Base-by-base conservation (phyloP, 2,113 vertebrate species). In the Piprites chloris region DNA sequence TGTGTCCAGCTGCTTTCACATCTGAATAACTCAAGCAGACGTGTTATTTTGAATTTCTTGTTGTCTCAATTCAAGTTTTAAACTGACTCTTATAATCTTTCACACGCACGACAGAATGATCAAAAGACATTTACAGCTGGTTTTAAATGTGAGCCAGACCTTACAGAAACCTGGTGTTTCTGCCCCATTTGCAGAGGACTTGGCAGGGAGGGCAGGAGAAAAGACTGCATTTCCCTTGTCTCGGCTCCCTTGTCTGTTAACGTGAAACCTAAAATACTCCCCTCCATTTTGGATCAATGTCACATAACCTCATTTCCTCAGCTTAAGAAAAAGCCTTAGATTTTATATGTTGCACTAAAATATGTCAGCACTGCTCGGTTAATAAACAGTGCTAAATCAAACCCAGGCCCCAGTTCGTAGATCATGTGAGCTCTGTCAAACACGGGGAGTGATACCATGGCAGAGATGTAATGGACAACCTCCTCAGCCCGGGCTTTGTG, bases 291-390 rank as follows among this genome's bases (percentile, higher is more conserved):
- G 96, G 93, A 97, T 97, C 97, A 97, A 96, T 97, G 93, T 97
- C 96, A 96, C 92, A 97, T 97, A 96, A 97, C 97, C 97, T 97
- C 97, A 97, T 97, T 97, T 97, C 96, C 97, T 97, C 96, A 95
- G 96, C 96, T 97, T 97, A 95, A 95, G 95, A 96, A 96, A 97
- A 97, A 95, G 95, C 96, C 92, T 96, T 95, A 93, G 95, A 94
- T 97, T 96, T 96, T 97, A 97, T 97, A 97, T 79, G 93, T 96
- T 96, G 94, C 96, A 97, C 94, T 97, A 97, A 97, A 97, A 97
- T 95, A 94, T 97, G 97, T 97, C 97, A 97, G 93, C 96, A 94
- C 85, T 3, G 39, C 78, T 95, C 73, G 63, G 94, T 94, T 96
- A 95, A 97, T 97, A 97, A 97, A 97, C 95, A 95, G 95, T 46